Base-by-base conservation (phyloP, 2,113 vertebrate species). In the Ornithorhynchus anatinus region DNA sequence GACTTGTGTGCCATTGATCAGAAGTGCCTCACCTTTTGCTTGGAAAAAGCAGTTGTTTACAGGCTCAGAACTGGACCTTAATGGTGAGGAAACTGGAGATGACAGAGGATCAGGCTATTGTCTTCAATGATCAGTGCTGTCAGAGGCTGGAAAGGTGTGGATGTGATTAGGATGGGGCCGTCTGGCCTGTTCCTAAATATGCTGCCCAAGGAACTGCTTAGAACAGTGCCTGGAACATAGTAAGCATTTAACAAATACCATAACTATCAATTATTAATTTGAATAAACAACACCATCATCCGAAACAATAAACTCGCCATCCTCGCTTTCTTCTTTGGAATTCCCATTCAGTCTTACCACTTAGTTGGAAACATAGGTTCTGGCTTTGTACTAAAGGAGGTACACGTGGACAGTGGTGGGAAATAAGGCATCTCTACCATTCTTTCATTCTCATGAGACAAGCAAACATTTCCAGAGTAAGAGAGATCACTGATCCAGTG, bases 1-100 rank as follows among this genome's bases (percentile, higher is more conserved):
- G 75, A 85, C 60, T n/a, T 81, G 42, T 33, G 36, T 35, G 77
- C 45, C 66, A 84, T 82, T 72, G 47, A 60, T 85, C 45, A 76
- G 44, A 91, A 84, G 33, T 11, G 71, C 35, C 29, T 58, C 71
- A 70, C 67, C 27, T 43, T 67, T 48, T 51, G 45, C 39, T 67
- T 70, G 23, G 23, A 64, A 80, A 82, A 89, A 72, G 31, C 8
- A 53, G 32, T 2, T 54, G 57, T 59, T 77, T 74, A 67, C 29
- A 56, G 29, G 66, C 36, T 43, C 66, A 23, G 16, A 40, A 48
- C 13, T 20, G 16, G 7, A 71, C 60, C 53, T 23, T 65, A 35
- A 44, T 32, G 37, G 43, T 53, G 2, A 40, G 38, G 32, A 43
- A 73, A 23, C 25, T 38, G 19, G 39, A 68, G 5, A 9, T 39